These are phyloP conservation scores for Corydoras sp. DNA, from an alignment of 2,113 vertebrate species.

Conservation along the genomic window DNA sequence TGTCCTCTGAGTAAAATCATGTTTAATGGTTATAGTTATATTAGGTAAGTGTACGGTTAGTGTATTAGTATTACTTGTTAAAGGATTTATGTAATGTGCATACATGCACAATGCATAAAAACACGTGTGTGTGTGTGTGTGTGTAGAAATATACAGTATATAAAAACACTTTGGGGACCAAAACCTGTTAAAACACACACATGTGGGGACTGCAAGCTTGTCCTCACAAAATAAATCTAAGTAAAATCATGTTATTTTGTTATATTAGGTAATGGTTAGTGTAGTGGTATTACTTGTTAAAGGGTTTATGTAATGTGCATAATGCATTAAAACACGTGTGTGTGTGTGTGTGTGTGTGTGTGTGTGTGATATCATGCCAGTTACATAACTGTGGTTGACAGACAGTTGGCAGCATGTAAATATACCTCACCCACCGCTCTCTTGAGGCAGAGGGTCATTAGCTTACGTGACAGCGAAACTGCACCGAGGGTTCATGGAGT, in stretches of 20 bases:
- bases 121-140: too few species aligned
- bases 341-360: background rate
- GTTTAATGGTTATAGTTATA: too few species aligned
- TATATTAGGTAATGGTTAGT: too few species aligned
- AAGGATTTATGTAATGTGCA: background rate
- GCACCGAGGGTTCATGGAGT: constrained; percentile 2
- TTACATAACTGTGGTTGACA: constrained; percentile 3
- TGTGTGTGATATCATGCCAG: background rate
- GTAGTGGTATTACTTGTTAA: background rate
- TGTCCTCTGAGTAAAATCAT: too few species aligned
- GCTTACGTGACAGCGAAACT: background rate
- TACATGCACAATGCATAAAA: background rate
- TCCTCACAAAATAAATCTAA: too few species aligned
- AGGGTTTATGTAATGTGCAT: background rate
- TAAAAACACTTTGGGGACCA: too few species aligned
- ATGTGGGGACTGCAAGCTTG: too few species aligned
- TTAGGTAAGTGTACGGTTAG: too few species aligned
- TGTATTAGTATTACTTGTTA: background rate
- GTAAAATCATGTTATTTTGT: too few species aligned
- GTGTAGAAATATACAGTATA: too few species aligned
- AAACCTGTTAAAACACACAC: too few species aligned
- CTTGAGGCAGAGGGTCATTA: constrained; percentile 5
- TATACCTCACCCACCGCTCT: background rate
- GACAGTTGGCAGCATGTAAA: background rate
- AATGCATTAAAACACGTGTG: background rate